Conservation (phyloP, 2,113 vertebrate genomes). For the Amblyornis subalaris region DNA sequence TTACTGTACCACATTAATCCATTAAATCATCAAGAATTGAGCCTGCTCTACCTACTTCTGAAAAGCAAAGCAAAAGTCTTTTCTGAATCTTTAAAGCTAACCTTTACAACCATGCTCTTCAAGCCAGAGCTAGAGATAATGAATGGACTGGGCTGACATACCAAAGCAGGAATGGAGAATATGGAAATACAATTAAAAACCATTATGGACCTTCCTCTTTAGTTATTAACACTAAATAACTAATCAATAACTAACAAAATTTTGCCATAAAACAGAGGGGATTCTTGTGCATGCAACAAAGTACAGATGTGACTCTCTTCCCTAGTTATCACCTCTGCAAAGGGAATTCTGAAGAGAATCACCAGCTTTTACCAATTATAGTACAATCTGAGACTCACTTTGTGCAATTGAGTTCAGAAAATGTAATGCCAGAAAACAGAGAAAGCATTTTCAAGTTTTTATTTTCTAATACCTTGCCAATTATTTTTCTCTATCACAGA, state of each 20-base stretch:
- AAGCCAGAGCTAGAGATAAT: not conserved
- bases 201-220: not conserved
- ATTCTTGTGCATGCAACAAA: not conserved
- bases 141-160: not conserved
- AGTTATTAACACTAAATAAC: not conserved
- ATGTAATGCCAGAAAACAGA: not conserved
- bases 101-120: not conserved
- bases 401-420: not conserved
- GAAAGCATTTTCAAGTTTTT: not conserved
- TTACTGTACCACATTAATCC: not conserved
- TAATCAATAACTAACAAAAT: not conserved
- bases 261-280: not conserved
- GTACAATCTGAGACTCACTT: not conserved
- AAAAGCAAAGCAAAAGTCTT: not conserved
- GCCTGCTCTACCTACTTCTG: not conserved
- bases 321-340: not conserved
- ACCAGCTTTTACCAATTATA: not conserved
- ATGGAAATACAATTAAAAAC: not conserved
- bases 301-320: not conserved
- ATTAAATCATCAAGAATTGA: not conserved
- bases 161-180: not conserved
- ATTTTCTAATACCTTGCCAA: not conserved
- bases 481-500: constrained; percentile 3
- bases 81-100: not conserved
- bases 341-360: not conserved